These are phyloP conservation scores for Beroe ovata DNA, from an alignment of 37 sponge, comb jelly and placozoan genomes.

Conservation along the genomic window DNA sequence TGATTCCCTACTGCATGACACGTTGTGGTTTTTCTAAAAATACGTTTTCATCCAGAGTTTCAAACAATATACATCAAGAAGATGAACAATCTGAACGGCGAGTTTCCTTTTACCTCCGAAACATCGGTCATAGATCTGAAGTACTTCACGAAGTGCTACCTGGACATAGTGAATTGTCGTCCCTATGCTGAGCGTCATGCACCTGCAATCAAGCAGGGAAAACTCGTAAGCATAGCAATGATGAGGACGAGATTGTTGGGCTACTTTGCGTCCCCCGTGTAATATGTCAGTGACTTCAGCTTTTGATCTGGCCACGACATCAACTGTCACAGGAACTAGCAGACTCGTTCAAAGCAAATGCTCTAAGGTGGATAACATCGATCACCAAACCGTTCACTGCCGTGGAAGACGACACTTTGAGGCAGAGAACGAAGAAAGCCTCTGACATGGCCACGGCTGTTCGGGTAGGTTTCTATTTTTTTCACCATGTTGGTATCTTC, in stretches of 20 bases:
- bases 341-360: constrained; percentile 11
- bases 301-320: no score
- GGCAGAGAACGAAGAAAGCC: not conserved
- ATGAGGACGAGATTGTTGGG: no score
- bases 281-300: no score
- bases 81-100: constrained; percentile 32
- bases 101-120: constrained; percentile 6
- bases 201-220: constrained; percentile 35
- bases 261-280: no score
- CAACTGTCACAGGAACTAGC: not conserved
- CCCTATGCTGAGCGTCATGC: not conserved
- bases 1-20: no score
- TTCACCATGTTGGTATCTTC: no score
- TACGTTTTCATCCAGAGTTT: no score
- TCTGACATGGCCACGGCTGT: constrained; percentile 10
- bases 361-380: not conserved
- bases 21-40: no score
- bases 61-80: constrained; percentile 15
- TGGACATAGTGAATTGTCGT: not conserved
- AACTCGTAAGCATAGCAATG: not conserved
- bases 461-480: constrained; percentile 27
- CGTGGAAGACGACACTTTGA: not conserved
- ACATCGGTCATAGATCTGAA: not conserved
- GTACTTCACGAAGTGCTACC: constrained; percentile 20
- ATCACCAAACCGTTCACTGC: not conserved